Evolutionary conservation across 2,113 vertebrate genomes (phyloP).

Genomic region (Crotalus helleri): DNA sequence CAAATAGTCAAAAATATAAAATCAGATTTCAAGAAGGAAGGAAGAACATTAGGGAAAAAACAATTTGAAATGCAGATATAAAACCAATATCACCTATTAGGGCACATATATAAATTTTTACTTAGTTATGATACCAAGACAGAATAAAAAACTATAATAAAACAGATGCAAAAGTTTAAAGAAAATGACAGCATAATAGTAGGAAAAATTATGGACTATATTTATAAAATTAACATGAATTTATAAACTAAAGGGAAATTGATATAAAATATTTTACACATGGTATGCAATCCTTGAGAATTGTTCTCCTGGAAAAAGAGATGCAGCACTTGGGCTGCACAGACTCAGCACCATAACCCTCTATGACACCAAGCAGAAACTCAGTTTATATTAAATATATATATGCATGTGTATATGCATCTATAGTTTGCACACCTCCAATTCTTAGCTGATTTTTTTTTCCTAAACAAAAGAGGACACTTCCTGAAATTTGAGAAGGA

Average conservation of each 20-base stretch:
- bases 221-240: not conserved
- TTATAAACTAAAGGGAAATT: not conserved
- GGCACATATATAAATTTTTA: not conserved
- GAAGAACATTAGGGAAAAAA: not conserved
- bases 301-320: not conserved
- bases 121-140: not conserved
- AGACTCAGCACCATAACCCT: not conserved
- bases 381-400: not conserved
- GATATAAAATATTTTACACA: not conserved
- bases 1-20: not conserved
- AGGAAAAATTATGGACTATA: not conserved
- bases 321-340: not conserved
- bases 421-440: not conserved
- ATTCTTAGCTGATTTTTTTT: not conserved
- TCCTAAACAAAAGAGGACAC: not conserved
- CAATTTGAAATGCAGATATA: not conserved
- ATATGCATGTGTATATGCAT: not conserved
- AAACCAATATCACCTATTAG: not conserved
- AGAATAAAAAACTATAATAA: not conserved
- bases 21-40: not conserved
- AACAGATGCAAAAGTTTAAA: not conserved
- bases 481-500: not conserved
- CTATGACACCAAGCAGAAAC: not conserved
- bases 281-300: not conserved
- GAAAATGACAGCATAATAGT: not conserved